Evolutionary conservation across 2,888 invertebrate species (phyloP).

Genomic region (Callosobruchus maculatus): DNA sequence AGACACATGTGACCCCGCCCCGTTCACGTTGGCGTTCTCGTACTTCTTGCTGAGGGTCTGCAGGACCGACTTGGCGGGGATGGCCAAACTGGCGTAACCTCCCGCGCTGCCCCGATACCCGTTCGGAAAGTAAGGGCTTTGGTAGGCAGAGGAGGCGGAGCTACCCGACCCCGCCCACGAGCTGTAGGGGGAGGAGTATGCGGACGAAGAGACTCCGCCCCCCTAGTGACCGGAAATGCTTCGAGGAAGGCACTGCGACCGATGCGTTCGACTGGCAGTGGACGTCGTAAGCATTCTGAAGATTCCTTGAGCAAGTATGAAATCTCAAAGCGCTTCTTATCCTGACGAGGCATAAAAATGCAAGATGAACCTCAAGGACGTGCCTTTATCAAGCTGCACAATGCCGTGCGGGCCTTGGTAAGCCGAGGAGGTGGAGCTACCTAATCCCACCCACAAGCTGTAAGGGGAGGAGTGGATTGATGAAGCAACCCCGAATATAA

Average conservation of each 20-base stretch:
- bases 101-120: conserved; percentile 54
- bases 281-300: background rate
- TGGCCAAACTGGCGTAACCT: conserved; percentile 66
- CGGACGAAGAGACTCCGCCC: conserved; percentile 21
- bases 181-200: conserved; percentile 39
- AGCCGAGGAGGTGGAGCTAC: too few relatives aligned
- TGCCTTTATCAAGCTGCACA: too few relatives aligned
- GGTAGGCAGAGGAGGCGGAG: conserved; percentile 40
- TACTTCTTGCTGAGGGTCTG: conserved; percentile 49
- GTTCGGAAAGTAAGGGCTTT: conserved; percentile 50
- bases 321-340: too few relatives aligned
- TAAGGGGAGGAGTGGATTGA: too few relatives aligned
- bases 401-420: too few relatives aligned
- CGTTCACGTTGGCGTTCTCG: conserved; percentile 39
- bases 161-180: conserved; percentile 20
- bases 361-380: too few relatives aligned
- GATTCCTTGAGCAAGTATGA: too few relatives aligned
- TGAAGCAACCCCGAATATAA: too few relatives aligned
- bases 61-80: conserved; percentile 58
- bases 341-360: too few relatives aligned
- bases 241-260: conserved; percentile 28
- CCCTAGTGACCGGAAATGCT: conserved; percentile 38
- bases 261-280: conserved; percentile 6
- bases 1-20: conserved; percentile 47
- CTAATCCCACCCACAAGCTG: too few relatives aligned